A percentile compares a stretch with the other conserved stretches of the same genome.
Conservation (phyloP, 2,888 invertebrate genomes). For the Dusona sp. region DNA sequence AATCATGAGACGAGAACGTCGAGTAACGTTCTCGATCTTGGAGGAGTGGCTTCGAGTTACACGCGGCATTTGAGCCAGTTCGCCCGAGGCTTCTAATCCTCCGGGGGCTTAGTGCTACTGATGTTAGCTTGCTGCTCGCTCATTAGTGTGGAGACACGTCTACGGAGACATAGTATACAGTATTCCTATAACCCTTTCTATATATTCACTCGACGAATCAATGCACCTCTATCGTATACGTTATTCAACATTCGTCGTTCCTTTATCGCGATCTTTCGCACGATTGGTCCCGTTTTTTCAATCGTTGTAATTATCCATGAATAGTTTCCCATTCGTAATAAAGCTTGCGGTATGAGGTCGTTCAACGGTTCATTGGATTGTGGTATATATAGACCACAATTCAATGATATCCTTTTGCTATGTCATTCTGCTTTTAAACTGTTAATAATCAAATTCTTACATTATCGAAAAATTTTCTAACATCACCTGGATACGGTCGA, state of each 20-base stretch:
- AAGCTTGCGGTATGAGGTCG: not conserved
- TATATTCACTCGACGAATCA: not conserved
- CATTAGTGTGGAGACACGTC: slow-evolving; percentile 53
- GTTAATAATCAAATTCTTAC: not conserved
- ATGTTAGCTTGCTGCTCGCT: slow-evolving; percentile 59
- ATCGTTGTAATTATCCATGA: not conserved
- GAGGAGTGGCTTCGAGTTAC: slow-evolving; percentile 55
- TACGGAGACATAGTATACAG: slow-evolving; percentile 5
- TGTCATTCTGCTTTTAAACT: not conserved
- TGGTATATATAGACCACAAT: too few species aligned
- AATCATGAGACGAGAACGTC: slow-evolving; percentile 48
- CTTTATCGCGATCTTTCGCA: not conserved
- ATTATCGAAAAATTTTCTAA: too few species aligned
- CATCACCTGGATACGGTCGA: too few species aligned
- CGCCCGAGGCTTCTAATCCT: slow-evolving; percentile 49
- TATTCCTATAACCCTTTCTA: slow-evolving; percentile 11
- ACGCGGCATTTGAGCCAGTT: slow-evolving; percentile 37
- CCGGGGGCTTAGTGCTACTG: slow-evolving; percentile 48
- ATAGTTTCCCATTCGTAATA: not conserved
- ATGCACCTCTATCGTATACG: not conserved
- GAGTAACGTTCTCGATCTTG: slow-evolving; percentile 41
- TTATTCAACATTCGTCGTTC: not conserved
- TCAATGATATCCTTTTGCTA: not conserved
- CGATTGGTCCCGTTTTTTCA: not conserved
- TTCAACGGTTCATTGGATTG: not conserved